Percentiles rank a stretch among this genome's conserved stretches.
Evolutionary conservation across 2,797 vertebrate species (phyloP).

Genomic region (Xerus rutilus): DNA sequence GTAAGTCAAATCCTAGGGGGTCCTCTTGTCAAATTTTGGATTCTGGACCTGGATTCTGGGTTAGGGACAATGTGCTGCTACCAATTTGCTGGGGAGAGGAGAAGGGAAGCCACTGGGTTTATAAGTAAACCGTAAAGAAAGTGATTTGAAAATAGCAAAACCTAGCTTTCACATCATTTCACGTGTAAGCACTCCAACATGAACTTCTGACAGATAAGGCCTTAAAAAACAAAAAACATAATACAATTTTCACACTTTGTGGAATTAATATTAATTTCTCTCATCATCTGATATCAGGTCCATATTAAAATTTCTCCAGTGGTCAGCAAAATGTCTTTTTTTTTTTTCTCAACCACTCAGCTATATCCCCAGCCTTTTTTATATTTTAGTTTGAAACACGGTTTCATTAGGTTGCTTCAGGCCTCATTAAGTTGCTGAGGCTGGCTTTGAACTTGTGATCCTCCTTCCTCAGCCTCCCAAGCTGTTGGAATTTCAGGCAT

Average conservation of each 20-base stretch:
- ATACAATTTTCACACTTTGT: background rate
- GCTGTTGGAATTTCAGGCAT: no score
- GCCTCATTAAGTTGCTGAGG: no score
- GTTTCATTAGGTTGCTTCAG: no score
- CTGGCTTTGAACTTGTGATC: no score
- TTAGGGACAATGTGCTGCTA: background rate
- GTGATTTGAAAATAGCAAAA: background rate
- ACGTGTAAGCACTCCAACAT: slow-evolving; percentile 1
- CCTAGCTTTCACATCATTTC: background rate
- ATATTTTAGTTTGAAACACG: no score
- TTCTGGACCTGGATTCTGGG: background rate
- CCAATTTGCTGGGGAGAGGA: background rate
- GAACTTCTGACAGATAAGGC: background rate
- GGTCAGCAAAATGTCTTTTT: background rate
- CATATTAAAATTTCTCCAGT: slow-evolving; percentile 4
- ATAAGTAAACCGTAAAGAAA: background rate
- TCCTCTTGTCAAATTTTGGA: background rate
- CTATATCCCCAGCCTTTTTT: no score
- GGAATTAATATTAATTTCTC: background rate
- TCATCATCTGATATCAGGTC: background rate
- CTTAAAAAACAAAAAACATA: background rate
- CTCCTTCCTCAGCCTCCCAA: no score
- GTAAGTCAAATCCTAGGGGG: background rate
- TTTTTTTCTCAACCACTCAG: no score
- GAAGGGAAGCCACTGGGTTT: background rate